Percentiles rank a stretch among this genome's conserved stretches.
Conservation (phyloP, 2,888 invertebrate genomes). For the Hirtodrosophila histrioides region DNA sequence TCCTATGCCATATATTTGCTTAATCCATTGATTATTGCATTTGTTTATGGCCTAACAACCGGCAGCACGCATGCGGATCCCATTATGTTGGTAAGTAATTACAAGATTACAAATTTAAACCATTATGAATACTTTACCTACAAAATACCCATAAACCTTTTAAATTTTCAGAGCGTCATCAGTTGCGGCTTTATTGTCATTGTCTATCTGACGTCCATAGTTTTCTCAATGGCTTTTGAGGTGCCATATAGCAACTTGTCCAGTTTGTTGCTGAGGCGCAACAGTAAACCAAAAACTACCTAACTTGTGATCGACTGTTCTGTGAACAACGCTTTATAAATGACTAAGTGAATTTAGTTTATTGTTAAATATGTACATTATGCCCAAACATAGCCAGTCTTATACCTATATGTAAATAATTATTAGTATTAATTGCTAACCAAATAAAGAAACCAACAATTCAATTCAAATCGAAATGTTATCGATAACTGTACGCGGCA, state of each 20-base stretch:
- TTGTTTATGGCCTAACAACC: slow-evolving; percentile 83
- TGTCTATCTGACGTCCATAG: slow-evolving; percentile 79
- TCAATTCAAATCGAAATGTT: slow-evolving; percentile 13
- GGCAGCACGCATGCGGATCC: slow-evolving; percentile 83
- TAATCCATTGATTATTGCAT: slow-evolving; percentile 86
- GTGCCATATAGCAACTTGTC: slow-evolving; percentile 83
- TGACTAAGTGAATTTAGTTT: slow-evolving; percentile 28
- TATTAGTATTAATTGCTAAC: slow-evolving; percentile 28
- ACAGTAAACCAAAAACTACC: slow-evolving; percentile 54
- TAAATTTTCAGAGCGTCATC: slow-evolving; percentile 70
- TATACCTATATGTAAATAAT: slow-evolving; percentile 10
- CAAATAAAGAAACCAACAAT: slow-evolving; percentile 38
- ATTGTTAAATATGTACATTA: slow-evolving; percentile 42
- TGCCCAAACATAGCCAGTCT: slow-evolving; percentile 19
- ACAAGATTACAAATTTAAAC: not conserved
- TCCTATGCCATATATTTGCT: slow-evolving; percentile 87
- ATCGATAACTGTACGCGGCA: slow-evolving; percentile 31
- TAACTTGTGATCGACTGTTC: slow-evolving; percentile 60
- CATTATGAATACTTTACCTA: not conserved
- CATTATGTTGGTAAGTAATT: slow-evolving; percentile 78
- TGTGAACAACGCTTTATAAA: slow-evolving; percentile 43
- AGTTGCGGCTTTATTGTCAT: slow-evolving; percentile 81
- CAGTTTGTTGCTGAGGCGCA: slow-evolving; percentile 59
- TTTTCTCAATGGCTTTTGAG: slow-evolving; percentile 82
- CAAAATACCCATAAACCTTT: not conserved